A percentile compares a stretch with the other conserved stretches of the same genome.
phyloP scores from a whole-genome alignment of 2,888 invertebrate genomes.

The Cistogaster globosa region DNA sequence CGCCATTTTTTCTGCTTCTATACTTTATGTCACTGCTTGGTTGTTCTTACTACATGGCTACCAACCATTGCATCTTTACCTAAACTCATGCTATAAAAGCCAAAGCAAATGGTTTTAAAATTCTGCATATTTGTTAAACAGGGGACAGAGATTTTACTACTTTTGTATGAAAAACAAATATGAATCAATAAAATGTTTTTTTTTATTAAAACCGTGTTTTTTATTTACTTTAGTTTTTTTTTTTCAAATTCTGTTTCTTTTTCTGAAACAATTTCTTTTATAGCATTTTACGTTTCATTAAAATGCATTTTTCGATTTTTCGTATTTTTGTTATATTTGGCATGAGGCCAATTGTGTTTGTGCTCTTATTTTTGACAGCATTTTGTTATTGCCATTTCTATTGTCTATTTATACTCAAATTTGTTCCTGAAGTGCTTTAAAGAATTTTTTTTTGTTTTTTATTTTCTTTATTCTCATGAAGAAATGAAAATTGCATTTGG shows the following conservation, averaged over 20 bases:
- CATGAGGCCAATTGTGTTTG: constrained; percentile 66
- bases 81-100: neutral
- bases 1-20: constrained; percentile 20
- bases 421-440: constrained; percentile 64
- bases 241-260: constrained; percentile 32
- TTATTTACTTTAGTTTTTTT: constrained; percentile 5
- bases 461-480: constrained; percentile 28
- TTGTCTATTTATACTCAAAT: constrained; percentile 57
- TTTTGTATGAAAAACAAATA: neutral
- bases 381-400: constrained; percentile 63
- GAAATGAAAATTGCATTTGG: constrained; percentile 60
- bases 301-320: constrained; percentile 50
- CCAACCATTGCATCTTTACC: neutral
- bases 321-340: constrained; percentile 44
- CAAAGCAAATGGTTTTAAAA: neutral
- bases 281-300: constrained; percentile 44
- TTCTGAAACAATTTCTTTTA: neutral
- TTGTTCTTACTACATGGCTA: neutral
- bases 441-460: constrained; percentile 25
- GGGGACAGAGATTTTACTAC: constrained; percentile 12
- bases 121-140: neutral
- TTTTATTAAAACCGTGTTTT: neutral
- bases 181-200: neutral
- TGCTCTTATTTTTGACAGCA: constrained; percentile 70
- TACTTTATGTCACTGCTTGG: neutral